phyloP scores from a whole-genome alignment of 2,888 invertebrate genomes.

The Patella caerulea region DNA sequence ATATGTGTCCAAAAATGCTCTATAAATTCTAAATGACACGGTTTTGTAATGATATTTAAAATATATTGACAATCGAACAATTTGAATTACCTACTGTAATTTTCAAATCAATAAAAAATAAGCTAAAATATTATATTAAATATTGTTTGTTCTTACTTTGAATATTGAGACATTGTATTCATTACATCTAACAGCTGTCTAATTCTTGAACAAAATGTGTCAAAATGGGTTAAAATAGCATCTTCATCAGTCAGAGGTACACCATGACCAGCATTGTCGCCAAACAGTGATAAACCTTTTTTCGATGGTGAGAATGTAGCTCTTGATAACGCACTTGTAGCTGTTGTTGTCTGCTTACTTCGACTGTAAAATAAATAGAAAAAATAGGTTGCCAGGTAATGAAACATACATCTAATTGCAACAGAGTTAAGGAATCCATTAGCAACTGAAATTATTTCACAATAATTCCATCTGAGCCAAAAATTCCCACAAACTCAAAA shows the following conservation, averaged over 20 bases:
- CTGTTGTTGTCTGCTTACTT: conserved; percentile 24
- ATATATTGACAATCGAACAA: no score
- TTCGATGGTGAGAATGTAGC: conserved; percentile 50
- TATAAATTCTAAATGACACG: no score
- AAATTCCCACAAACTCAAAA: no score
- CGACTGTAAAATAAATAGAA: neutral
- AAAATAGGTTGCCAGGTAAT: neutral
- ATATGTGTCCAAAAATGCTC: no score
- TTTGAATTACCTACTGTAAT: no score
- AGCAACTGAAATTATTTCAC: no score
- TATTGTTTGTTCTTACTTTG: conserved; percentile 51
- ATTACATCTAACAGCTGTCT: conserved; percentile 68
- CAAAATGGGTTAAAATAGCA: conserved; percentile 67
- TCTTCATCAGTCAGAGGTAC: conserved; percentile 69
- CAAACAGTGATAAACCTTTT: conserved; percentile 45
- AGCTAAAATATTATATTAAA: no score
- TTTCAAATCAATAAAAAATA: no score
- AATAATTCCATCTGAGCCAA: no score
- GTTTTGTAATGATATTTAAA: no score
- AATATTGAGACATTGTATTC: conserved; percentile 67
- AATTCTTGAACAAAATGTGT: conserved; percentile 65
- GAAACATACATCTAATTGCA: no score
- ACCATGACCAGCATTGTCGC: conserved; percentile 58
- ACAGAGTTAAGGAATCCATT: no score
- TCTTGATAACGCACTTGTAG: conserved; percentile 46